Conservation (phyloP, 2,113 vertebrate species). For the Ailuropoda melanoleuca region DNA sequence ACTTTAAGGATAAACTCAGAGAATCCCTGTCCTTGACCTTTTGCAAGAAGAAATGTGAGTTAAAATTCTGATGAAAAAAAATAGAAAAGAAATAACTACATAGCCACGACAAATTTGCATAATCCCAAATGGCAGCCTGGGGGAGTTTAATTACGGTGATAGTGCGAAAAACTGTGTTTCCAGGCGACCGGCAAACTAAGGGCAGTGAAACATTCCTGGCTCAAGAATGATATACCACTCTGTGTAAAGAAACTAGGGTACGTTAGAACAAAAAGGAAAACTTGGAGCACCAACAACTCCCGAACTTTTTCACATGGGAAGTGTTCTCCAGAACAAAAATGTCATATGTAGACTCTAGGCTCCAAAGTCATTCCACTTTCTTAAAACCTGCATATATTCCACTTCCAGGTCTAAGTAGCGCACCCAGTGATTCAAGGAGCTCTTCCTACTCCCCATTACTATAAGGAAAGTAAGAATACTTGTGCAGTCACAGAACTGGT, state of each 20-base stretch:
- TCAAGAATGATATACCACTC: not conserved
- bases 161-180: not conserved
- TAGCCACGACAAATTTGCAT: not conserved
- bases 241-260: not conserved
- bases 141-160: not conserved
- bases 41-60: not conserved
- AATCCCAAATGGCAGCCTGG: slow-evolving; percentile 11
- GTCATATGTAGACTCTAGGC: not conserved
- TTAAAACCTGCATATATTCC: not conserved
- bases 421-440: not conserved
- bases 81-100: not conserved
- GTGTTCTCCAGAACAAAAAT: not conserved
- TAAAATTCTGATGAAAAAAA: not conserved
- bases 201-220: not conserved
- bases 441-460: not conserved
- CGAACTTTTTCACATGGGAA: not conserved
- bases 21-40: not conserved
- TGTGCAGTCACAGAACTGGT: not conserved
- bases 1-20: not conserved
- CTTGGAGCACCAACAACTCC: not conserved
- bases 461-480: slow-evolving; percentile 3
- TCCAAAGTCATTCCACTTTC: not conserved
- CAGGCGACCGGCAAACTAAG: not conserved
- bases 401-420: not conserved
- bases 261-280: not conserved